Evolutionary conservation across 2,113 vertebrate genomes (phyloP), one percentile per base, ranked within the genome.

Genomic region (Microtus ochrogaster): DNA sequence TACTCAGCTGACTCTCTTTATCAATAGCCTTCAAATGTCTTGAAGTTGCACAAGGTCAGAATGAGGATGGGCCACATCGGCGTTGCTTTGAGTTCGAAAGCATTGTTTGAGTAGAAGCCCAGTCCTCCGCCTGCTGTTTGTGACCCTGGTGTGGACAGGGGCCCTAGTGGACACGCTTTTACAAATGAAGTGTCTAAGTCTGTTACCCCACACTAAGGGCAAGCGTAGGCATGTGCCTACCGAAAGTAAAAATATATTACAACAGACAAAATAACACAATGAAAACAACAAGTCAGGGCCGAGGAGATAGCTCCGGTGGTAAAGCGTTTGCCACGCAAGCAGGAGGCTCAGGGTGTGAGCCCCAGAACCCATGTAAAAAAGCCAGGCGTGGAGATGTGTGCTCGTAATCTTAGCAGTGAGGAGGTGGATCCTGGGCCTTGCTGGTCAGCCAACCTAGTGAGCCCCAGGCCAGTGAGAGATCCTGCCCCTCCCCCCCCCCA

Each of bases 131-230:
- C 44, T 89, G 85, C 36, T 66, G 2, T 70, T 41, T 47, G 16
- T 8, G 4, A 78, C n/a, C 55, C 33, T 47, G 49, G 11, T 52
- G 49, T 52, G 49, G 49, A 52, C 28, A 30, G 72, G 66, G 17
- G 88, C 16, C 79, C 72, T 30, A 12, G 8, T 76, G 72, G 89
- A 36, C 70, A 14, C 41, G 36, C 55, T 76, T 26, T 21, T 72
- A 49, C 76, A 89, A 90, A 85, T 49, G 78, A 93, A 94, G 84
- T 21, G 28, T 41, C 77, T 49, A 61, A 36, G 10, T 92, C 44
- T 76, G 14, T 73, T 94, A 68, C 63, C 83, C 83, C 86, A 39
- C 84, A 61, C 19, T 19, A 0, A 83, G 21, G 49, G 1, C n/a
- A 70, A 77, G 33, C 36, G 65, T 26, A 91, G 16, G 13, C 33